phyloP scores from a whole-genome alignment of 2,113 vertebrate species.

The Mormoops blainvillei region DNA sequence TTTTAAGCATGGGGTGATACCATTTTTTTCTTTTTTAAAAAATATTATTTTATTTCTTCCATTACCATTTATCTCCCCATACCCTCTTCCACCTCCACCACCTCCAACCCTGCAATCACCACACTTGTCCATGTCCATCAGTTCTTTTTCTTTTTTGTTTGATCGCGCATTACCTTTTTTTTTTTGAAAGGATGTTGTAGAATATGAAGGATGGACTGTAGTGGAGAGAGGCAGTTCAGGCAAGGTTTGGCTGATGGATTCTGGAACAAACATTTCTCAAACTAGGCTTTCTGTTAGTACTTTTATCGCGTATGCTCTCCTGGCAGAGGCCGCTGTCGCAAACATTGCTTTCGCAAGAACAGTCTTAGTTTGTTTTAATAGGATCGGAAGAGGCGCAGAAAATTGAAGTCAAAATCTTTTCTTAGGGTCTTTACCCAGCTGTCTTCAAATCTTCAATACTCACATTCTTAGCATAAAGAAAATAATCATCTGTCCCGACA shows the following conservation, averaged over 20 bases:
- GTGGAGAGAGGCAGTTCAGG: neutral
- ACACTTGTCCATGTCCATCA: too few species aligned
- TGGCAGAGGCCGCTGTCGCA: neutral
- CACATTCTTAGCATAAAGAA: conserved; percentile 81
- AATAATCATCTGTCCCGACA: conserved; percentile 77
- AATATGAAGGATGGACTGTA: neutral
- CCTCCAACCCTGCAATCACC: too few species aligned
- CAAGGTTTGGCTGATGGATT: neutral
- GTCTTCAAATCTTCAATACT: conserved; percentile 46
- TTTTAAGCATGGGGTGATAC: neutral
- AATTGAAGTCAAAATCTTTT: neutral
- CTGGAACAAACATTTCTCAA: neutral
- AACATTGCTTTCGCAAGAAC: neutral
- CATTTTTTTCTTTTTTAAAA: neutral
- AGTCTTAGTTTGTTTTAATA: neutral
- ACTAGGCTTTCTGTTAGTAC: neutral
- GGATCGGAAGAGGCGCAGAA: neutral
- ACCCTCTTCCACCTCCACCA: too few species aligned
- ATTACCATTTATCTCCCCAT: too few species aligned
- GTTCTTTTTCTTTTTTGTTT: too few species aligned
- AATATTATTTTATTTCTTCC: too few species aligned
- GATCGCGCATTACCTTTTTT: neutral
- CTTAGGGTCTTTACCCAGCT: neutral
- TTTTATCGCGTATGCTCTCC: neutral
- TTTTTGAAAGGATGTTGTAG: neutral